These are phyloP conservation scores for Ochropacha duplaris DNA, from an alignment of 2,888 invertebrate species.

Conservation along the genomic window DNA sequence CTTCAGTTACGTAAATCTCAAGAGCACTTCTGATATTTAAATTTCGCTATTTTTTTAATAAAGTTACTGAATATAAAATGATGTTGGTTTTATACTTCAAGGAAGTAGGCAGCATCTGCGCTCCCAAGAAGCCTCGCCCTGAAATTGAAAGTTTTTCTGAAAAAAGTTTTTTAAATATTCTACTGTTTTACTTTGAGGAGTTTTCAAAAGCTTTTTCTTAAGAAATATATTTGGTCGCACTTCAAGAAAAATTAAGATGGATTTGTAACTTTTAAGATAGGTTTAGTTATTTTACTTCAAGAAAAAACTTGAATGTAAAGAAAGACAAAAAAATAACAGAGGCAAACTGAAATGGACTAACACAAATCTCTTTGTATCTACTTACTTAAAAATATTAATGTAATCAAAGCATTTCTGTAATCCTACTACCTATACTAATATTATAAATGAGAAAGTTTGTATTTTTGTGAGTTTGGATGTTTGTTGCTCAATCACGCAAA, in stretches of 20 bases:
- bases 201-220: not conserved
- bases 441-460: too few relatives aligned
- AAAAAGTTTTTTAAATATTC: constrained; percentile 4
- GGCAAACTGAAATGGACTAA: not conserved
- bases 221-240: not conserved
- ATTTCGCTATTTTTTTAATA: constrained; percentile 10
- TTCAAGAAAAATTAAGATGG: not conserved
- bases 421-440: too few relatives aligned
- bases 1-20: constrained; percentile 13
- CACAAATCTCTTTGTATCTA: not conserved
- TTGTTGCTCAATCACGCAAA: too few relatives aligned
- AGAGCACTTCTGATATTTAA: constrained; percentile 24
- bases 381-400: not conserved
- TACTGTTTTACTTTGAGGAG: not conserved
- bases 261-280: not conserved
- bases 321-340: not conserved
- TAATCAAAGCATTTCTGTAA: not conserved
- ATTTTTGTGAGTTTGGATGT: too few relatives aligned
- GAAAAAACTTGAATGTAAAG: not conserved
- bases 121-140: not conserved
- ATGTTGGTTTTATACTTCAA: constrained; percentile 4
- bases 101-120: constrained; percentile 7
- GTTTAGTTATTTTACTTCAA: not conserved
- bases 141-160: constrained; percentile 4
- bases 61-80: constrained; percentile 4